Evolutionary conservation across 1,140 invertebrate species (phyloP).

Genomic region (Bathynomus jamesi): DNA sequence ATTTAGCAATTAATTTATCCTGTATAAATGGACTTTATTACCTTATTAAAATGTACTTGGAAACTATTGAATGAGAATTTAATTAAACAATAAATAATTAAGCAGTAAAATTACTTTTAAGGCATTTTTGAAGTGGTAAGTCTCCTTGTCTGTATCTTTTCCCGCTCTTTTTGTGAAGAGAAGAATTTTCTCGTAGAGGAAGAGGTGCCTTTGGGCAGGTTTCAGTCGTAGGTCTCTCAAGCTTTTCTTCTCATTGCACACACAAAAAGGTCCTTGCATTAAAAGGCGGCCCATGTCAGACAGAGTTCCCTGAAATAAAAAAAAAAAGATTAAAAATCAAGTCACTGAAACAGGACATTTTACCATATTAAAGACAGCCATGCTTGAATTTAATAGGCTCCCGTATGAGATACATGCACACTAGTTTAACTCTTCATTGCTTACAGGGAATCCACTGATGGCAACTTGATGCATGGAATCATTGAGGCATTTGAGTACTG

Average conservation of each 20-base stretch:
- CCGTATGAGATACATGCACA: too few species aligned
- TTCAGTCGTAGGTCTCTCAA: conserved; percentile 74
- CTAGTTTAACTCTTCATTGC: conserved; percentile 40
- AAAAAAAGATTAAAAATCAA: conserved; percentile 21
- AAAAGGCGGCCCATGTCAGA: conserved; percentile 76
- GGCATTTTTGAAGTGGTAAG: conserved; percentile 84
- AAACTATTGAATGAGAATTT: too few species aligned
- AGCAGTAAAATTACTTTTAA: conserved; percentile 63
- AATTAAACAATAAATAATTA: too few species aligned
- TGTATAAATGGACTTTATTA: background rate
- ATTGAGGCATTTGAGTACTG: conserved; percentile 88
- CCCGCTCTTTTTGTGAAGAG: conserved; percentile 70
- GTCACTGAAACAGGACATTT: background rate
- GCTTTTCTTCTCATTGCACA: conserved; percentile 82
- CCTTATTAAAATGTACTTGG: background rate
- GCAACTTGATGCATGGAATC: conserved; percentile 95
- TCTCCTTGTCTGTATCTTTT: conserved; percentile 55
- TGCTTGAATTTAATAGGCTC: too few species aligned
- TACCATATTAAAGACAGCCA: conserved; percentile 5
- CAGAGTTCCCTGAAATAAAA: conserved; percentile 60
- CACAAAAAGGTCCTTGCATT: conserved; percentile 81
- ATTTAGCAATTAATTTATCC: background rate
- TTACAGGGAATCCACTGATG: conserved; percentile 83
- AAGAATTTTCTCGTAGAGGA: conserved; percentile 86
- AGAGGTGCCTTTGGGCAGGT: conserved; percentile 81